Base-by-base conservation (phyloP, 1,140 invertebrate species). In the Vanessa tameamea region DNA sequence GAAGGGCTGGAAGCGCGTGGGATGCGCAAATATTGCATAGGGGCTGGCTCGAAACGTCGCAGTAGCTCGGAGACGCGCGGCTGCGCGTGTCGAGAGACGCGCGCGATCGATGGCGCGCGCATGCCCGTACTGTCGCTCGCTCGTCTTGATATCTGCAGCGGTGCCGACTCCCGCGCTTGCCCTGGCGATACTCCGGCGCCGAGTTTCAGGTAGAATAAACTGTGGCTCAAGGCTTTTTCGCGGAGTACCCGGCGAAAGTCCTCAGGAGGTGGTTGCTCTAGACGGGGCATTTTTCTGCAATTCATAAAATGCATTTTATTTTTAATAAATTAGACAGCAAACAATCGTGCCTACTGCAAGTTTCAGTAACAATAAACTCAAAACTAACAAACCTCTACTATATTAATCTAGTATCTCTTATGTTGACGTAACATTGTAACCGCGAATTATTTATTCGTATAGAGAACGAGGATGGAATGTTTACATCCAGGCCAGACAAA, bases 161-260 rank as follows among this genome's bases (percentile, higher is more conserved):
- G 74, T 59, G 79, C 50, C 31, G 74, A 51, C 71, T 82, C 82
- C 2, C 82, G 80, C 73, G 82, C 78, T 26, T 78, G 78, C 57
- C 82, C 84, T 15, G 84, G 81, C 37, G 82, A 64, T 37, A 88
- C 79, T 66, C 87, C 91, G 55, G 87, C 86, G 75, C 90, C 85
- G 69, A 93, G 85, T 74, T 92, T 91, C 80, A 89, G 75, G 82
- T 93, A 93, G 77, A 92, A 93, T 78, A 91, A 77, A 76, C 92
- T 91, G 83, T 93, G 93, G 82, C 77, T 89, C 47, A 92, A 84
- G 51, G 93, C 92, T 80, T 93, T 93, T 83, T 93, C 91, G 55
- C 91, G 85, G 72, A 93, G 79, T 65, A 92, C 86, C 57, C 89
- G 85, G 53, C 93, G 88, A 80, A 93, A 91, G 78, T 93, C 93